These are phyloP conservation scores for Arnoldichthys spilopterus DNA, from an alignment of 2,797 vertebrate genomes.

Conservation along the genomic window DNA sequence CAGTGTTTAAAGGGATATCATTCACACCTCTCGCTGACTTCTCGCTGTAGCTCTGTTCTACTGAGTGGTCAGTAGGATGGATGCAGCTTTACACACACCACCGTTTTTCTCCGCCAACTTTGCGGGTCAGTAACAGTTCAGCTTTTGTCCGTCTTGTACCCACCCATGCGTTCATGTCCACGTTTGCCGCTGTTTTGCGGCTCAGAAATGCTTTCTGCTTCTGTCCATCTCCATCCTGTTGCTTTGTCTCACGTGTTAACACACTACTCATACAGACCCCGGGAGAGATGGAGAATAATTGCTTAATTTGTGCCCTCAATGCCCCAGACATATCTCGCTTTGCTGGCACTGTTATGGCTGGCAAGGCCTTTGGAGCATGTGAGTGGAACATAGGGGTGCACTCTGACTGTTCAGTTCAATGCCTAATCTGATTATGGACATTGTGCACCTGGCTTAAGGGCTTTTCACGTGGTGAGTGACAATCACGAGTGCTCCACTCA, in stretches of 20 bases:
- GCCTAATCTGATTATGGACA: not conserved
- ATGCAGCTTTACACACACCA: not conserved
- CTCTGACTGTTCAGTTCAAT: not conserved
- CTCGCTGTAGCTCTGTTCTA: not conserved
- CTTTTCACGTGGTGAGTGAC: too few relatives aligned
- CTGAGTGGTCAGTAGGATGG: constrained; percentile 4
- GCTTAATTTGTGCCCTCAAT: not conserved
- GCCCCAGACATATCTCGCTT: constrained; percentile 2
- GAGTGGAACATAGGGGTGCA: not conserved
- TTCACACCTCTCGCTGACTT: constrained; percentile 18
- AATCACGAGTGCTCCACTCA: too few relatives aligned
- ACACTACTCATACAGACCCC: too few relatives aligned
- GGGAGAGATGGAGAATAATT: constrained; percentile 5
- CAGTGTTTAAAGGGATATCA: constrained; percentile 18
- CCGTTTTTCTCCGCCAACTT: not conserved
- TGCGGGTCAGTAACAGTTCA: constrained; percentile 16
- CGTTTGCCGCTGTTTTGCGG: not conserved
- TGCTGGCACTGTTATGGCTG: constrained; percentile 7
- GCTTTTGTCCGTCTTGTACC: not conserved
- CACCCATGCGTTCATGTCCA: not conserved
- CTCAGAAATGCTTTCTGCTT: not conserved
- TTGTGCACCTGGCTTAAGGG: not conserved
- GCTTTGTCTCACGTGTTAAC: not conserved
- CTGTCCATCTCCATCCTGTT: not conserved
- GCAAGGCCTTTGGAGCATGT: not conserved